Base-by-base conservation (phyloP, 2,113 vertebrate genomes). In the Oplegnathus fasciatus region DNA sequence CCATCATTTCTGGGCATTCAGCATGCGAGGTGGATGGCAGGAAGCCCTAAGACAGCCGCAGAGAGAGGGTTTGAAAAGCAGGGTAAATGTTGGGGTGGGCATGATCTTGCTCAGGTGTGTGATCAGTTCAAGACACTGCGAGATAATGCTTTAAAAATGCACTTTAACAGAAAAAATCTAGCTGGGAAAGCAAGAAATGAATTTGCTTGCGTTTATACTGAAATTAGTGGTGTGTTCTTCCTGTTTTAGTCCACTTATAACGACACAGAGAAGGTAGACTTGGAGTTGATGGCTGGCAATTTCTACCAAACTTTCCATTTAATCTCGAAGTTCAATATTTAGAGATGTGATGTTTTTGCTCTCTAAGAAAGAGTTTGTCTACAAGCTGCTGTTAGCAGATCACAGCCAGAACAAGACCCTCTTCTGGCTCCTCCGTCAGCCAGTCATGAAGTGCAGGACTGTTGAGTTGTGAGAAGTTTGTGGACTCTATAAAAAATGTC, bases 1-100 rank as follows among this genome's bases (percentile, higher is more conserved):
- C 95, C 96, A 96, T 97, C 96, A 97, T 96, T 96, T 95, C 95
- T 86, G 82, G 48, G 95, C 96, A 95, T 95, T 96, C 96, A 94
- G 79, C 22, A 0, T 34, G 26, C 1, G 24, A 75, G 74, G 48
- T 73, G 61, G 57, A n/a, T 60, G 70, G 71, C 75, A 55, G 30
- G 37, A 26, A 46, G 61, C 73, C 67, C 44, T 13, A 54, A 40
- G 64, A 71, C 32, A 87, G 74, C 32, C 77, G 50, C 66, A 70
- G 54, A 52, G 52, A 77, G 65, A 15, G 50, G 46, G 42, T 73
- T 46, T 58, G 2, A 73, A 67, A 75, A 79, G 48, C 26, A 54
- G 40, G 30, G 4, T 46, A 42, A 71, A 66, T 54, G 57, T 17
- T 24, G 10, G n/a, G 58, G 32, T 9, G 26, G 44, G 28, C 40